phyloP scores from a whole-genome alignment of 2,113 vertebrate species.

The Dicerorhinus sumatrensis region DNA sequence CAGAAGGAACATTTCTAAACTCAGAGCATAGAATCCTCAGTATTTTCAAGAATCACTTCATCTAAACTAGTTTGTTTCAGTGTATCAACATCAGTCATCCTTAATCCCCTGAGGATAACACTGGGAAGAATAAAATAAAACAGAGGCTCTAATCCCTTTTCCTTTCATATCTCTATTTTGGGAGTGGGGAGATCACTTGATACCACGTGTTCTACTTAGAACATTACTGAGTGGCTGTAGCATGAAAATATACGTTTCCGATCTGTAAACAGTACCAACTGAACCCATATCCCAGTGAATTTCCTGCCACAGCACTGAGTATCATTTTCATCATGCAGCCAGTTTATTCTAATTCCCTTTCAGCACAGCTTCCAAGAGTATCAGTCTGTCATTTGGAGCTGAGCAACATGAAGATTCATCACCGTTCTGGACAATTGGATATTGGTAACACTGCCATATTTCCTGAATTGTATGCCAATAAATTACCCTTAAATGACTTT shows the following conservation, averaged over 20 bases:
- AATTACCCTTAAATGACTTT: constrained; percentile 38
- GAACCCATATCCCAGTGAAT: not conserved
- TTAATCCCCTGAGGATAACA: not conserved
- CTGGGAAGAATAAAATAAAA: not conserved
- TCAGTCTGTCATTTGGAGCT: not conserved
- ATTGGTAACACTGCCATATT: not conserved
- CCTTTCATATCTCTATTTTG: not conserved
- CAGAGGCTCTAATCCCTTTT: not conserved
- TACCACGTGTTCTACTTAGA: not conserved
- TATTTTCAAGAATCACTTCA: not conserved
- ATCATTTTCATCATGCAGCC: not conserved
- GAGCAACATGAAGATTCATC: not conserved
- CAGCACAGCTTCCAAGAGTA: not conserved
- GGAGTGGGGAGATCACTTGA: not conserved
- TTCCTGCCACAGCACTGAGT: not conserved
- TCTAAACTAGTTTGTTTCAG: not conserved
- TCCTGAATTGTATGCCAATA: not conserved
- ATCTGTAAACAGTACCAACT: not conserved
- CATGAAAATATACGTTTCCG: not conserved
- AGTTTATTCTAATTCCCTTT: not conserved
- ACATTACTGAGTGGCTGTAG: not conserved
- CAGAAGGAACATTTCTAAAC: not conserved
- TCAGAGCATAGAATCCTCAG: not conserved
- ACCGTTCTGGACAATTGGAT: not conserved
- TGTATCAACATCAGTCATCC: not conserved